Evolutionary conservation across 2,113 vertebrate genomes (phyloP).

Genomic region (Leptobrachium leishanense): DNA sequence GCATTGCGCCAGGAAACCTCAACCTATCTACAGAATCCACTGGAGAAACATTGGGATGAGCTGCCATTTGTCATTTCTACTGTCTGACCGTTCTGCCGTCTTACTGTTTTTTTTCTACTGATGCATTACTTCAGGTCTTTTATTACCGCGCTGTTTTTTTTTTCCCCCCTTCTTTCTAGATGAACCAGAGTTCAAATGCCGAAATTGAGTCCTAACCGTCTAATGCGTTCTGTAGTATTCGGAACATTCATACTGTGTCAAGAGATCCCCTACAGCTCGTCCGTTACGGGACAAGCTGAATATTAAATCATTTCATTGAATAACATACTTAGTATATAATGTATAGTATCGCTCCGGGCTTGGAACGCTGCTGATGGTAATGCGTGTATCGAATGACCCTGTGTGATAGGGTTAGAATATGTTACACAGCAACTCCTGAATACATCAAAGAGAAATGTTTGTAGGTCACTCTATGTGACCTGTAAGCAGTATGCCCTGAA

Average conservation of each 20-base stretch:
- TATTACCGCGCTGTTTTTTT: not conserved
- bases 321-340: not conserved
- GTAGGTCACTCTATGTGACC: too few relatives aligned
- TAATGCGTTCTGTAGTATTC: conserved; percentile 30
- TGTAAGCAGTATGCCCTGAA: too few relatives aligned
- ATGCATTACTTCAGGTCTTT: conserved; percentile 34
- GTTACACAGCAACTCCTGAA: too few relatives aligned
- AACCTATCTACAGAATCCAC: conserved; percentile 34
- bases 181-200: conserved; percentile 17
- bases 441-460: too few relatives aligned
- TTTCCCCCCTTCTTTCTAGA: conserved; percentile 17
- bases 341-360: not conserved
- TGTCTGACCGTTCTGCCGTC: not conserved
- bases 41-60: conserved; percentile 16
- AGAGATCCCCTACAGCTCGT: not conserved
- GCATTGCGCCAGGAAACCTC: conserved; percentile 30
- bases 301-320: not conserved
- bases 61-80: conserved; percentile 34
- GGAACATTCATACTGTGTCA: not conserved
- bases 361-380: not conserved
- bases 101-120: not conserved
- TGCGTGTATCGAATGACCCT: not conserved
- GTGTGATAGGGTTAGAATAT: too few relatives aligned
- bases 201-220: conserved; percentile 18
- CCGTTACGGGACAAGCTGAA: not conserved